A percentile compares a stretch with the other conserved stretches of the same genome.
These are phyloP conservation scores for Lophotis ruficrista DNA, from an alignment of 2,113 vertebrate species.

Conservation along the genomic window DNA sequence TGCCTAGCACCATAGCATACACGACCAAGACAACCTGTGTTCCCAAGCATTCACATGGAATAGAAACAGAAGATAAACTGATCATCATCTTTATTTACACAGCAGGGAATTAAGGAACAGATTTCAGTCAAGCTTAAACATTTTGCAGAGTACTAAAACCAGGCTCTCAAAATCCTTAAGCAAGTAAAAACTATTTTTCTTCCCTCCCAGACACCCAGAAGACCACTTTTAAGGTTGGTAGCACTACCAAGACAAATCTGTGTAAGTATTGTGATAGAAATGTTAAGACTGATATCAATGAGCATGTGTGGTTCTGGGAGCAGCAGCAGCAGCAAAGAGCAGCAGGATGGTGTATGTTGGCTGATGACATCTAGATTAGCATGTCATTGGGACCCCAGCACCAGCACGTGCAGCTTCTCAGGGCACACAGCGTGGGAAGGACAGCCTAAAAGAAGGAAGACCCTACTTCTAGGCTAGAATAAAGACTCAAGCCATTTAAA, in stretches of 20 bases:
- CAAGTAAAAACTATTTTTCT: background rate
- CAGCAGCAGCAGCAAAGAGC: background rate
- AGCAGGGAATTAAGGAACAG: background rate
- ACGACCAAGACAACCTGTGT: background rate
- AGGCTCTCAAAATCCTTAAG: background rate
- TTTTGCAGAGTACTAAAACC: background rate
- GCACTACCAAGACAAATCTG: background rate
- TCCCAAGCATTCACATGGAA: background rate
- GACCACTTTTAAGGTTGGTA: background rate
- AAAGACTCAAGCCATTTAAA: background rate
- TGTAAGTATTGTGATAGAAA: background rate
- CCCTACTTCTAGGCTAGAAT: background rate
- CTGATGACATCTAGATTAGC: background rate
- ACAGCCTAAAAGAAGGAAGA: background rate
- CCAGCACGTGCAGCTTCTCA: background rate
- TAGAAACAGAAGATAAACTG: background rate
- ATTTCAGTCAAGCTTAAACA: background rate
- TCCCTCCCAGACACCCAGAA: background rate
- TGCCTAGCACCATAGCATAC: background rate
- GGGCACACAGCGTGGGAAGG: rapidly evolving
- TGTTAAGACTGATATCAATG: background rate
- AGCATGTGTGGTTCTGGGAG: background rate
- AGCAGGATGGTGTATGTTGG: background rate
- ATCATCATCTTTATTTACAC: background rate
- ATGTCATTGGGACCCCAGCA: background rate